phyloP scores from a whole-genome alignment of 2,797 vertebrate genomes.

The Acanthurus lineatus region DNA sequence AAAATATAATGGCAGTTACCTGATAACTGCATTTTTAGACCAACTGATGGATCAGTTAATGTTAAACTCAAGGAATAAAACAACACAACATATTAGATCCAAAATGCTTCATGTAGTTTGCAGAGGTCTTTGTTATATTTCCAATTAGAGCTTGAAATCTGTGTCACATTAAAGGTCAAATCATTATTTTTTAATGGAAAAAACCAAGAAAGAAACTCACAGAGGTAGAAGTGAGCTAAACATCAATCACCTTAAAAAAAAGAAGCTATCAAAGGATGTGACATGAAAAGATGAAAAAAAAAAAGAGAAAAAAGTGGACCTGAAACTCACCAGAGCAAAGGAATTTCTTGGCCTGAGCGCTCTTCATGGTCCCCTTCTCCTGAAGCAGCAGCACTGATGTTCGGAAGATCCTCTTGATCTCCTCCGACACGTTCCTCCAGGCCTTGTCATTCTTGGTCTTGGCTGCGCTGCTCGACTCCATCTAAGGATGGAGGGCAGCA shows the following conservation, averaged over 20 bases:
- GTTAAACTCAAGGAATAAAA: background rate
- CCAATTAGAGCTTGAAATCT: background rate
- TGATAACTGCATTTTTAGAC: background rate
- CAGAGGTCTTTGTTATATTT: too few relatives aligned
- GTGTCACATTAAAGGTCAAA: background rate
- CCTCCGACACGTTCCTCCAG: conserved; percentile 95
- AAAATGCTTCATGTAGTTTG: too few relatives aligned
- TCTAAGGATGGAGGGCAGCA: conserved; percentile 78
- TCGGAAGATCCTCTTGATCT: conserved; percentile 97
- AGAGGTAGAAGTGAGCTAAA: background rate
- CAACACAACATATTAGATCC: background rate
- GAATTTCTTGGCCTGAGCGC: conserved; percentile 94
- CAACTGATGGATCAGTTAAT: too few relatives aligned
- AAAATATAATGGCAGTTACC: background rate
- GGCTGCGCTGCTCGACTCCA: conserved; percentile 89
- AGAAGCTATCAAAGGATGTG: conserved; percentile 2
- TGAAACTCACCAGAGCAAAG: conserved; percentile 93
- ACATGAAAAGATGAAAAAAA: background rate
- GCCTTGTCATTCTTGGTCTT: conserved; percentile 91
- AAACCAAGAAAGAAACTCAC: background rate
- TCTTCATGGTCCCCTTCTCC: conserved; percentile 96
- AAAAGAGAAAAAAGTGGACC: background rate
- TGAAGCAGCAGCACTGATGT: conserved; percentile 93
- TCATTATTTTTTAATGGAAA: background rate
- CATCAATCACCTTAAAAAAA: conserved; percentile 17